Conservation (phyloP, 2,113 vertebrate species). For the Gobio gobio region DNA sequence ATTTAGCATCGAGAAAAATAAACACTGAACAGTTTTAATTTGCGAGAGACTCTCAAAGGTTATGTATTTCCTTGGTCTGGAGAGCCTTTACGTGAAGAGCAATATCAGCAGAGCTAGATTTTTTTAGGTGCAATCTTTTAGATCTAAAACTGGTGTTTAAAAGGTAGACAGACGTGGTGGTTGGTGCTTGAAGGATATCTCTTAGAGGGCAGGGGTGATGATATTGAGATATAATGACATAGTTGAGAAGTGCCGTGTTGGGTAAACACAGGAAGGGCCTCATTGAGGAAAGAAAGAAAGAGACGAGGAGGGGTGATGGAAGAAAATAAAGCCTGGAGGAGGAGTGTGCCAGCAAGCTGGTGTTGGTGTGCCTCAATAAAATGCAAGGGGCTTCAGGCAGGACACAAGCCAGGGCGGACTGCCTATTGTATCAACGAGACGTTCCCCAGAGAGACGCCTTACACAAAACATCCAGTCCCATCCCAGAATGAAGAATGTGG, state of each 20-base stretch:
- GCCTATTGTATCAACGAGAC: conserved; percentile 51
- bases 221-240: conserved; percentile 79
- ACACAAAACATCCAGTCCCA: conserved; percentile 48
- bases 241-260: conserved; percentile 71
- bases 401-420: conserved; percentile 33
- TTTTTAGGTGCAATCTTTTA: neutral
- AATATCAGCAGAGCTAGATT: neutral
- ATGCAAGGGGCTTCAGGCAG: conserved; percentile 39
- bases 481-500: conserved; percentile 35
- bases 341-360: conserved; percentile 42
- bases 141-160: conserved; percentile 8
- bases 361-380: conserved; percentile 34
- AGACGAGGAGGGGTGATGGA: conserved; percentile 17
- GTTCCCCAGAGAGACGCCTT: conserved; percentile 40
- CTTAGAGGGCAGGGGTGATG: conserved; percentile 68
- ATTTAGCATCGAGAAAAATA: conserved; percentile 39
- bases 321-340: conserved; percentile 8
- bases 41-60: neutral
- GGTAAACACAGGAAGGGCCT: conserved; percentile 73
- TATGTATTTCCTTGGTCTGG: neutral
- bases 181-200: conserved; percentile 39
- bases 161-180: conserved; percentile 12
- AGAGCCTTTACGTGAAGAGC: neutral
- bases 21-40: conserved; percentile 23
- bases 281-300: conserved; percentile 62